phyloP scores from a whole-genome alignment of 2,113 vertebrate genomes.

The Axis porcinus region DNA sequence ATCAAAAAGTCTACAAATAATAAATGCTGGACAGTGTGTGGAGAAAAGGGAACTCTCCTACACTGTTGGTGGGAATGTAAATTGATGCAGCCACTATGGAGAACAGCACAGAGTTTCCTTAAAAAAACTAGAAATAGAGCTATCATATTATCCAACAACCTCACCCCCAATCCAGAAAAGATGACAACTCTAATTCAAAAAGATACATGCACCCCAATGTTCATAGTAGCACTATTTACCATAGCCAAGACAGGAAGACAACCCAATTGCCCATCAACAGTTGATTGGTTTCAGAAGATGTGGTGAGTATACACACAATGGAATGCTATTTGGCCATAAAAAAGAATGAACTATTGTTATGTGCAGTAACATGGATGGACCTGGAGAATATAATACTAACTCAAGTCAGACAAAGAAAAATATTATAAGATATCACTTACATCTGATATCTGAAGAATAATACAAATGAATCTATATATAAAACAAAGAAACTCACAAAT shows the following conservation, averaged over 20 bases:
- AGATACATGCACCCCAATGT: background rate
- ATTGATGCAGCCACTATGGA: background rate
- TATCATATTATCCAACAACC: background rate
- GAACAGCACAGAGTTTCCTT: background rate
- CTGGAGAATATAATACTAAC: background rate
- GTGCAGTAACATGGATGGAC: background rate
- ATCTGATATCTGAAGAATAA: background rate
- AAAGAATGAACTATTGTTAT: background rate
- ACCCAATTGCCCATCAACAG: background rate
- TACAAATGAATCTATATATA: background rate
- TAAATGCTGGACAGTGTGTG: background rate
- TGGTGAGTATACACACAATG: background rate
- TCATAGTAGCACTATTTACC: background rate
- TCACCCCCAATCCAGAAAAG: background rate
- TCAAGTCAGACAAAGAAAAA: background rate
- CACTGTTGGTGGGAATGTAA: background rate
- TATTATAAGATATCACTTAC: background rate
- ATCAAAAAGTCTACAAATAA: background rate
- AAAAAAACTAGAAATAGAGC: background rate
- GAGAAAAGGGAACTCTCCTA: background rate
- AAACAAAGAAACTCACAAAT: background rate
- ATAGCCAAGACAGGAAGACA: background rate
- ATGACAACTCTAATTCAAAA: background rate
- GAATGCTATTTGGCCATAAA: background rate
- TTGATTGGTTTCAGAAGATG: background rate